Evolutionary conservation across 2,113 vertebrate species (phyloP).

Genomic region (Anguilla japonica): DNA sequence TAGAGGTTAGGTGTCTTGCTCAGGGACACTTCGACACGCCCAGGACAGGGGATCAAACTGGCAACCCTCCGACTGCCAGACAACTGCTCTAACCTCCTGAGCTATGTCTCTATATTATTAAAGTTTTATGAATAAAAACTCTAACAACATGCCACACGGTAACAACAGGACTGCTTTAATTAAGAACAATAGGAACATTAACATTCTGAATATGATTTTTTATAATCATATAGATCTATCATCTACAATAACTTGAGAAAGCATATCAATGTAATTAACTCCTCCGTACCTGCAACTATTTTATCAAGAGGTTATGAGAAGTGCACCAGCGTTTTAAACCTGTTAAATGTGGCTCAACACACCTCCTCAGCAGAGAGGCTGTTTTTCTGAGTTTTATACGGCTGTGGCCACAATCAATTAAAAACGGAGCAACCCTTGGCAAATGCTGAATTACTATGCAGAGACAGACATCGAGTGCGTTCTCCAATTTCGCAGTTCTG

Average conservation of each 20-base stretch:
- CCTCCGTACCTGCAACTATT: not conserved
- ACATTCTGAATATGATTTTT: not conserved
- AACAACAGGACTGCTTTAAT: not conserved
- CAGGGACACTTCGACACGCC: too few species aligned
- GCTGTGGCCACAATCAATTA: not conserved
- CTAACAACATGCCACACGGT: too few species aligned
- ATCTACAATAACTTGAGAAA: not conserved
- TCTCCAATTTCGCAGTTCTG: slow-evolving; percentile 6
- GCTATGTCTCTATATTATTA: too few species aligned
- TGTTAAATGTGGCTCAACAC: not conserved
- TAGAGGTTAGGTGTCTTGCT: too few species aligned
- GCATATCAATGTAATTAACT: not conserved
- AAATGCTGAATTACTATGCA: slow-evolving; percentile 8
- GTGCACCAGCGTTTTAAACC: not conserved
- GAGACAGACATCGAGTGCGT: not conserved
- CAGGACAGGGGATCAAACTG: too few species aligned
- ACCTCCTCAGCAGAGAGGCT: not conserved
- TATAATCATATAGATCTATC: too few species aligned
- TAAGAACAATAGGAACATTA: not conserved
- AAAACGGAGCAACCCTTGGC: not conserved
- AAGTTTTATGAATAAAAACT: too few species aligned
- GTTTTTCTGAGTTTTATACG: not conserved
- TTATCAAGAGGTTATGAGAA: not conserved
- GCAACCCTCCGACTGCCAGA: too few species aligned
- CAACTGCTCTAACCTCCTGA: too few species aligned